phyloP scores from a whole-genome alignment of 2,888 invertebrate species.

The Lydus trimaculatus region DNA sequence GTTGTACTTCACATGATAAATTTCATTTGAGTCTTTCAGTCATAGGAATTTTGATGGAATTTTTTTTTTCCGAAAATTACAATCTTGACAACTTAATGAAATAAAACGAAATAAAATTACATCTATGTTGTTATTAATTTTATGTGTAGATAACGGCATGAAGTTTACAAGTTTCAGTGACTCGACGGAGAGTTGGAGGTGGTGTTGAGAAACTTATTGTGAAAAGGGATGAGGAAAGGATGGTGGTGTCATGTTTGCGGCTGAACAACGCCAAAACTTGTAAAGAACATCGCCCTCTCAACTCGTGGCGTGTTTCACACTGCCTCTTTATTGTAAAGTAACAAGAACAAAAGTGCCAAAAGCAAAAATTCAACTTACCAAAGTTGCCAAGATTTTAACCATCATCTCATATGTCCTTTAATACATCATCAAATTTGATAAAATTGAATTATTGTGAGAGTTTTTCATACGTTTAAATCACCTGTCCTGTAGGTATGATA shows the following conservation, averaged over 20 bases:
- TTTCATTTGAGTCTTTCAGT: neutral
- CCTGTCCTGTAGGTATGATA: constrained; percentile 19
- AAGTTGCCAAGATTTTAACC: neutral
- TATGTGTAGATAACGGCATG: constrained; percentile 45
- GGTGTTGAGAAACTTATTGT: constrained; percentile 40
- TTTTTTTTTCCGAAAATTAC: neutral
- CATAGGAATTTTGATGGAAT: neutral
- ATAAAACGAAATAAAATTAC: neutral
- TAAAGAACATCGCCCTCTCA: constrained; percentile 52
- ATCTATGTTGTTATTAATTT: constrained; percentile 31
- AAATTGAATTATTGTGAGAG: neutral
- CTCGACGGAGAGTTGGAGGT: constrained; percentile 43
- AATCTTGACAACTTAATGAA: too few species aligned
- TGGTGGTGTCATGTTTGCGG: constrained; percentile 60
- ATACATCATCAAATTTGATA: neutral
- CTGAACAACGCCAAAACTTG: constrained; percentile 59
- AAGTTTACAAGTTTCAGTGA: constrained; percentile 51
- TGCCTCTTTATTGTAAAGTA: constrained; percentile 30
- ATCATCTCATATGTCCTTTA: neutral
- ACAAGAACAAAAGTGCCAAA: constrained; percentile 32
- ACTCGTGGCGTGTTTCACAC: constrained; percentile 40
- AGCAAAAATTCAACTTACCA: constrained; percentile 19
- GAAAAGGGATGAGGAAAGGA: constrained; percentile 44
- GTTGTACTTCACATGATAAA: constrained; percentile 27
- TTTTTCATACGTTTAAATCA: constrained; percentile 23